Evolutionary conservation across 2,797 vertebrate genomes (phyloP), one percentile per base, ranked within the genome.

Genomic region (Podarcis lilfordi): DNA sequence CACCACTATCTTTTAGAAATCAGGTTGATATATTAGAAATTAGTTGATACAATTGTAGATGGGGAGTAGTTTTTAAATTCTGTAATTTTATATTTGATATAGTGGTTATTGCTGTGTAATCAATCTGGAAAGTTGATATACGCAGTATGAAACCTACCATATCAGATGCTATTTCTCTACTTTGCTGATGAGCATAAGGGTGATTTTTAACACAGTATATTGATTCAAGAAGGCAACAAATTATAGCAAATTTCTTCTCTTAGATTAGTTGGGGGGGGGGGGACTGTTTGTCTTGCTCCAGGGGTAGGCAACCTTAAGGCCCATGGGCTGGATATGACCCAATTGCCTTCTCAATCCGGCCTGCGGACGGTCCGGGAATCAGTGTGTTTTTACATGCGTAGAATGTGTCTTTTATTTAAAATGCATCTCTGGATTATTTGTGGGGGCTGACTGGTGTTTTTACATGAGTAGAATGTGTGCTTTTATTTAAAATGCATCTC

Each of bases 221-320:
- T 10, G 13, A 27, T 83, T n/a, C 25, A 86, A 64, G 69, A 61
- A 89, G 35, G 66, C 75, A n/a, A 9, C 29, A 45, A 25, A 91
- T 32, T 90, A 86, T 71, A 80, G 29, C 32, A 32, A 74, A 40
- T 76, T 1, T 84, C 79, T 92, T 88, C 29, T 92, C 80, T 25
- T 59, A 69, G 61, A 88, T 72, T 71, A 29, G 10, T 82, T 93
- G 80, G 81, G 88, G 8, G 5, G 85, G 85, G 85, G 68, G 84
- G 32, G 76, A 21, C 75, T 3, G 21, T 86, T 27, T 45, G 72
- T n/a, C 25, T 88, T 77, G 85, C 40, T 82, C 2, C 75, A 1
- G 43, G 8, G 43, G 43, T 43, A 43, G 43, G 43, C 8, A 43
- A 43, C 9, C 43, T 8, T 43, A 43, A 43, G 43, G 43, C 43